Evolutionary conservation across 2,113 vertebrate genomes (phyloP), one percentile per base, ranked within the genome.

Genomic region (Puntigrus tetrazona): DNA sequence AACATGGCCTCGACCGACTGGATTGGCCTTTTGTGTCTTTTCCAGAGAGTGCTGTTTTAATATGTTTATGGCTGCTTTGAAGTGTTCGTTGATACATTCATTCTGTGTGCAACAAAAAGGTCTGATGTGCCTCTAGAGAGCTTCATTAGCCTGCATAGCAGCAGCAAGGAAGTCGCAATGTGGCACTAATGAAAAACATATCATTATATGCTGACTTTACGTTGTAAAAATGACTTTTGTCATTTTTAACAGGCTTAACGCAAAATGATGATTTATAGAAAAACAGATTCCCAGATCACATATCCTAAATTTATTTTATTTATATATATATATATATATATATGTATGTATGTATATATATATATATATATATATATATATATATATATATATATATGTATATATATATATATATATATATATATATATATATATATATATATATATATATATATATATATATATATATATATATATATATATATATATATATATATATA

Each of bases 21-120:
- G 59, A 67, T 81, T 67, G 41, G 61, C 16, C 14, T 81, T 63
- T 7, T 79, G 55, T 43, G 11, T 61, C 55, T 79, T 27, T 63
- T 3, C 11, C 50, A 78, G 55, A 61, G 1, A 43, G 36, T 7
- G 3, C 36, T 43, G 55, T 43, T 27, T 36, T 57, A 3, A 38
- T 36, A 20, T 7, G 16, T 52, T 75, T 47, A 31, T 74, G 41
- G 7, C 34, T 38, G 20, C 67, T 38, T 69, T 43, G 5, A 72
- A 72, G 38, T 72, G 2, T 72, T 43, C 38, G 27, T 43, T 25
- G 20, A 72, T 69, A 36, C 34, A 22, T 73, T 73, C 41, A 43
- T 43, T 27, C 70, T 27, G 11, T 29, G 13, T 29, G 20, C 7
- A 57, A 2, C 7, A 57, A 57, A 55, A 57, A 57, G 59, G 10